A percentile compares a stretch with the other conserved stretches of the same genome.
Evolutionary conservation across 1,140 invertebrate genomes (phyloP).

Genomic region (Apis laboriosa): DNA sequence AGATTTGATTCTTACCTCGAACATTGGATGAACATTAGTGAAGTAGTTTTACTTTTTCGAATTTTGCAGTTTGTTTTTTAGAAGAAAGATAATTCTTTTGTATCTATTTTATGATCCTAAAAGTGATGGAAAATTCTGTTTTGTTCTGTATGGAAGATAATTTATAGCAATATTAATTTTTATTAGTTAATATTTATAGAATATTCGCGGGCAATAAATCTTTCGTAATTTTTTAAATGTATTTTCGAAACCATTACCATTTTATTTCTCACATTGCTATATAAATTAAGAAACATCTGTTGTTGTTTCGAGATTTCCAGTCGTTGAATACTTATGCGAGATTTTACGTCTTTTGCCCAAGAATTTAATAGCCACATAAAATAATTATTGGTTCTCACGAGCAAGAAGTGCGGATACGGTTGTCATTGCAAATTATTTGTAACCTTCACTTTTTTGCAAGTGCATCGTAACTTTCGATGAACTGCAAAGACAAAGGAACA

Average conservation of each 20-base stretch:
- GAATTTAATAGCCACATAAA: background rate
- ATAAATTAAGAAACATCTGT: background rate
- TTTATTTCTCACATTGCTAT: background rate
- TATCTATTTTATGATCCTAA: too few relatives aligned
- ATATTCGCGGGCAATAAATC: background rate
- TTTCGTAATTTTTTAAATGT: background rate
- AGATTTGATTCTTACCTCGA: background rate
- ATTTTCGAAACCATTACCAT: background rate
- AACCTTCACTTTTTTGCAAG: background rate
- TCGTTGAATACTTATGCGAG: background rate
- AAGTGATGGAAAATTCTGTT: background rate
- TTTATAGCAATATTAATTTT: background rate
- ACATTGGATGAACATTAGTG: too few relatives aligned
- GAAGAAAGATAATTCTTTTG: too few relatives aligned
- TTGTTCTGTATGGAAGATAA: background rate
- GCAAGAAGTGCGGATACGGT: background rate
- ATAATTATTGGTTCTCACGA: background rate
- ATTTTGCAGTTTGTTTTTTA: too few relatives aligned
- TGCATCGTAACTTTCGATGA: background rate
- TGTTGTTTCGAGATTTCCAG: background rate
- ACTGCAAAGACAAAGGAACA: background rate
- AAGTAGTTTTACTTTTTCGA: too few relatives aligned
- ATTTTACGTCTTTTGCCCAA: slow-evolving; percentile 1
- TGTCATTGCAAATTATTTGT: background rate
- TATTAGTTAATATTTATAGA: background rate